A percentile compares a stretch with the other conserved stretches of the same genome.
Conservation (phyloP, 2,888 invertebrate genomes). For the Macrosiphum euphorbiae region DNA sequence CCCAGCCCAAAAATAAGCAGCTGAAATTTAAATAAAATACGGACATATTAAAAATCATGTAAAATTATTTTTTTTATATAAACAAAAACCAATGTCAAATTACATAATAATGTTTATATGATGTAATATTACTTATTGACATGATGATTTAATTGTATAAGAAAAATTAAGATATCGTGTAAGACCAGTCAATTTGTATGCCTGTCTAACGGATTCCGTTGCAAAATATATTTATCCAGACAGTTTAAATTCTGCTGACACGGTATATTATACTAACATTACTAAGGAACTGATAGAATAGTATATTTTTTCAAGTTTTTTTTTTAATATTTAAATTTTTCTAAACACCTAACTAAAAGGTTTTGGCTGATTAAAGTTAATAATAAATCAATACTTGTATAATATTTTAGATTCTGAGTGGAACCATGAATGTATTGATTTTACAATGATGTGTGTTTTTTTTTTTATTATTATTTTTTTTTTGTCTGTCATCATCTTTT, state of each 20-base stretch:
- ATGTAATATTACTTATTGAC: background rate
- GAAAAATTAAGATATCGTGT: no score
- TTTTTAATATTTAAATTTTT: background rate
- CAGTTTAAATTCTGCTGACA: background rate
- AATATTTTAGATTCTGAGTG: no score
- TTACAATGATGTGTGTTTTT: no score
- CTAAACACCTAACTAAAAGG: background rate
- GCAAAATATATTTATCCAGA: background rate
- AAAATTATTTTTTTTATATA: background rate
- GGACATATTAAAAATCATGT: background rate
- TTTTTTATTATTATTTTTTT: no score
- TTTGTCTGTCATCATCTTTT: no score
- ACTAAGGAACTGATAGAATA: background rate
- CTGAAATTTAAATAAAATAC: conserved; percentile 69
- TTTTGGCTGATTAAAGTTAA: background rate
- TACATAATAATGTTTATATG: background rate
- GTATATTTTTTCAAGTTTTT: background rate
- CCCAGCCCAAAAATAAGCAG: conserved; percentile 93
- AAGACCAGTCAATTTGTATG: no score
- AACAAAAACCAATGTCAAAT: background rate
- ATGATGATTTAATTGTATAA: background rate
- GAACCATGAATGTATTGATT: no score
- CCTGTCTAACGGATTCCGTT: background rate
- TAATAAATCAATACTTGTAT: background rate
- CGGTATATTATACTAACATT: background rate